Conservation (phyloP, 2,113 vertebrate genomes). For the Trinectes maculatus region DNA sequence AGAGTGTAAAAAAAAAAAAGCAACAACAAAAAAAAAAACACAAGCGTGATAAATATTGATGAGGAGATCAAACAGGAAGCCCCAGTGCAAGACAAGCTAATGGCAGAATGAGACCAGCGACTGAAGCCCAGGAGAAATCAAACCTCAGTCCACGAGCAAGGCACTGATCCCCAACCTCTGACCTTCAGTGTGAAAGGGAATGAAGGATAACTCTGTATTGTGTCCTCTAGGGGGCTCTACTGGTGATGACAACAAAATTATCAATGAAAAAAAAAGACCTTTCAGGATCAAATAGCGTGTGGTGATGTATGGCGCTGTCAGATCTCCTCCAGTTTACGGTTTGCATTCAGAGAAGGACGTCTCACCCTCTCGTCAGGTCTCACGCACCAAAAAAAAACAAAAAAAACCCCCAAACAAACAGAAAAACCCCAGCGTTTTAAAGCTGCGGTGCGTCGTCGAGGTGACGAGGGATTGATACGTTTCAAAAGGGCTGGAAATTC, state of each 20-base stretch:
- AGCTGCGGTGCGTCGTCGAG: conserved; percentile 34
- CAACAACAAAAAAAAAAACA: conserved; percentile 1
- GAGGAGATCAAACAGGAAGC: conserved; percentile 56
- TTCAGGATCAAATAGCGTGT: conserved; percentile 64
- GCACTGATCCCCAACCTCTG: conserved; percentile 19
- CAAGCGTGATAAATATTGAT: conserved; percentile 62
- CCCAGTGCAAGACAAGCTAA: conserved; percentile 14
- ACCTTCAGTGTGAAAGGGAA: conserved; percentile 34
- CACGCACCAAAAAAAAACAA: conserved; percentile 40
- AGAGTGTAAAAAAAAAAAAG: conserved; percentile 14
- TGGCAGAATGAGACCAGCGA: neutral
- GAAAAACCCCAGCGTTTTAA: conserved; percentile 11
- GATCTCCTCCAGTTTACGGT: conserved; percentile 37
- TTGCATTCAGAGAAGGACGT: conserved; percentile 46
- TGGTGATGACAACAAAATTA: conserved; percentile 42
- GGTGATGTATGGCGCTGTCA: conserved; percentile 62
- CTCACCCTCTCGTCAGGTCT: conserved; percentile 40
- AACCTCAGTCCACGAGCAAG: conserved; percentile 32
- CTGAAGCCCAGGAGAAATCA: conserved; percentile 46
- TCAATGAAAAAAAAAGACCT: conserved; percentile 65
- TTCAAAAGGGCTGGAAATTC: conserved; percentile 46
- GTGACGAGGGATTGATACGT: conserved; percentile 57
- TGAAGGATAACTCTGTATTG: conserved; percentile 19
- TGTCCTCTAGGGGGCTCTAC: conserved; percentile 15
- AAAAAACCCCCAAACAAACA: too few species aligned